Evolutionary conservation across 2,113 vertebrate genomes (phyloP), one percentile per base, ranked within the genome.

Genomic region (Peucedramus taeniatus): DNA sequence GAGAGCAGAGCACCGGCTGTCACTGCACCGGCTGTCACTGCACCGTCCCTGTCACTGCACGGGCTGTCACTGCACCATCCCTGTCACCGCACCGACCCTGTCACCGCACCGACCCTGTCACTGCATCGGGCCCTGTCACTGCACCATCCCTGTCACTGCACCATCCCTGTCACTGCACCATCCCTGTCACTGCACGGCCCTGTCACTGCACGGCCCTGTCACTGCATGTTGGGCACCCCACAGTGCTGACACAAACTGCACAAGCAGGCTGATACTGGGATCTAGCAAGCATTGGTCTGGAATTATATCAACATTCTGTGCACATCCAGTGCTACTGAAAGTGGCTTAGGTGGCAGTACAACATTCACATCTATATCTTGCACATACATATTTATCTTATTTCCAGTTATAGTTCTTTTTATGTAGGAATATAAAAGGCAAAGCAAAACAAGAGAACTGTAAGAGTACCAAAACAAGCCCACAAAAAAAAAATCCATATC

Each of bases 61-160:
- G 2, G 0, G 31, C 19, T 18, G 54, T 7, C 54, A 17, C 77
- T 1, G 10, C 60, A 13, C 14, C 14, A 1, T 13, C 50, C 1
- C 18, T 30, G 54, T 10, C 54, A 17, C 63, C 1, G 11, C 59
- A 15, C 33, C 35, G 1, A 8, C 18, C 5, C 42, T 77, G 28
- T 18, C 45, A 57, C 6, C 5, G 15, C n/a, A 20, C 14, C 10
- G 0, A 11, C 35, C 1, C 26, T 37, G 42, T 11, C 1, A 1
- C 26, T 23, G 24, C 65, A 57, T 28, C 47, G 42, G 23, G n/a
- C n/a, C n/a, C 31, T 35, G 53, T 10, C 54, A 75, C 33, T 0
- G 4, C 42, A 15, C 21, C 3, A 1, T 20, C 15, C 1, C 35
- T 71, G 35, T 13, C 69, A 70, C 35, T 2, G 3, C 59, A 11